These are phyloP conservation scores for Aspidoscelis tigris DNA, from an alignment of 2,113 vertebrate species.

Conservation along the genomic window DNA sequence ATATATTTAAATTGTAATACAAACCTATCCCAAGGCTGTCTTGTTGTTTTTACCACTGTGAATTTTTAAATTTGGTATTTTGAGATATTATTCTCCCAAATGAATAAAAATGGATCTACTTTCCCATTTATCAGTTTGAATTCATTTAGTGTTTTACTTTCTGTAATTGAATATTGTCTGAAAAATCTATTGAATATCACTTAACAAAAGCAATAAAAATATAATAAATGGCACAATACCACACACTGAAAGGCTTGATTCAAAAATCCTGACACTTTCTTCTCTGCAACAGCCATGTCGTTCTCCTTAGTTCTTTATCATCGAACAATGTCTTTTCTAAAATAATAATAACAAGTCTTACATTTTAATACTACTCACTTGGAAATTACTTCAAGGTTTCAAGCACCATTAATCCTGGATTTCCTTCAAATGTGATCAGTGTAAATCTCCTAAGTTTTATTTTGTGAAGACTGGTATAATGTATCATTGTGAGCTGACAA, in stretches of 20 bases:
- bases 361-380: conserved; percentile 34
- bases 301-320: conserved; percentile 43
- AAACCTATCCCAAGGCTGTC: no score
- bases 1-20: no score
- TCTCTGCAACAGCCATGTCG: background rate
- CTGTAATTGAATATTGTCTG: no score
- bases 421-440: conserved; percentile 52
- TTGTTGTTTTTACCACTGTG: no score
- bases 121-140: no score
- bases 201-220: background rate
- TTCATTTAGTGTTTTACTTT: no score
- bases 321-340: conserved; percentile 36
- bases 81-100: no score
- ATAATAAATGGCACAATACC: conserved; percentile 21
- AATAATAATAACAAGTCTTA: conserved; percentile 18
- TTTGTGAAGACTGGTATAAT: conserved; percentile 43
- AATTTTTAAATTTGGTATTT: no score
- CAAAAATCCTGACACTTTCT: background rate
- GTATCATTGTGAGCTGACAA: conserved; percentile 41
- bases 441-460: conserved; percentile 32
- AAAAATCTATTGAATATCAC: background rate
- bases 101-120: no score
- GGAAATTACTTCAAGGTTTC: conserved; percentile 36
- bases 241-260: conserved; percentile 44
- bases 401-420: conserved; percentile 39